Evolutionary conservation across 2,113 vertebrate species (phyloP).

Genomic region (Poeciliopsis turrubarensis): DNA sequence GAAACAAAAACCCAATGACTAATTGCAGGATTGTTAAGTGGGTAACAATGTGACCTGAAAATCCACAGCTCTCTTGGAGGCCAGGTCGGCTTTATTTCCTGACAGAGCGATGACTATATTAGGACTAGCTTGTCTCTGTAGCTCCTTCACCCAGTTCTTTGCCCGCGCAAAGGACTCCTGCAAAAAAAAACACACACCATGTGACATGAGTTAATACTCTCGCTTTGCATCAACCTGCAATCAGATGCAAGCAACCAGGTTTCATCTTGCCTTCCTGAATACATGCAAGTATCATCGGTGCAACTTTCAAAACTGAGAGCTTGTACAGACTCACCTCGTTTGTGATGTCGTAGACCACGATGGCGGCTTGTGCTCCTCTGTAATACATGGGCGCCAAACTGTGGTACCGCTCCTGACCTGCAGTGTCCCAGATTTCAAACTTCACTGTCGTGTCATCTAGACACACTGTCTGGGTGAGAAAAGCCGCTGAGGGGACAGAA

Average conservation of each 20-base stretch:
- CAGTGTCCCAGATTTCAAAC: conserved; percentile 99
- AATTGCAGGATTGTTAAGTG: neutral
- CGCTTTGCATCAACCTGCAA: conserved; percentile 5
- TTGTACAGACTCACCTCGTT: conserved; percentile 85
- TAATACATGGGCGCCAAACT: conserved; percentile 99
- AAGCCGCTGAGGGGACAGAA: conserved; percentile 84
- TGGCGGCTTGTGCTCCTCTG: conserved; percentile 97
- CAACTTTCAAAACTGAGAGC: neutral
- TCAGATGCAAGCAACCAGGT: neutral
- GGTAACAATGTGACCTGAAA: conserved; percentile 87
- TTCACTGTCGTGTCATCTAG: conserved; percentile 98
- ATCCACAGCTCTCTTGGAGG: conserved; percentile 96
- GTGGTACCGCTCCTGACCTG: conserved; percentile 97
- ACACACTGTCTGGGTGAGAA: conserved; percentile 98
- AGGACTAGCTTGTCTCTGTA: conserved; percentile 98
- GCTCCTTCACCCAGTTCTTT: conserved; percentile 99
- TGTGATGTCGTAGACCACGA: conserved; percentile 98
- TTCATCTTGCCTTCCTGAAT: neutral
- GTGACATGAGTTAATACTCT: conserved; percentile 13
- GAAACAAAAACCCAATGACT: neutral
- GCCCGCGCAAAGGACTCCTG: conserved; percentile 98
- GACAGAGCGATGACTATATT: conserved; percentile 98
- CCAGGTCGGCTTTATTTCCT: conserved; percentile 97
- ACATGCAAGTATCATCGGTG: neutral
- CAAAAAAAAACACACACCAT: conserved; percentile 37